Conservation (phyloP, 2,797 vertebrate species). For the Anas bernieri region DNA sequence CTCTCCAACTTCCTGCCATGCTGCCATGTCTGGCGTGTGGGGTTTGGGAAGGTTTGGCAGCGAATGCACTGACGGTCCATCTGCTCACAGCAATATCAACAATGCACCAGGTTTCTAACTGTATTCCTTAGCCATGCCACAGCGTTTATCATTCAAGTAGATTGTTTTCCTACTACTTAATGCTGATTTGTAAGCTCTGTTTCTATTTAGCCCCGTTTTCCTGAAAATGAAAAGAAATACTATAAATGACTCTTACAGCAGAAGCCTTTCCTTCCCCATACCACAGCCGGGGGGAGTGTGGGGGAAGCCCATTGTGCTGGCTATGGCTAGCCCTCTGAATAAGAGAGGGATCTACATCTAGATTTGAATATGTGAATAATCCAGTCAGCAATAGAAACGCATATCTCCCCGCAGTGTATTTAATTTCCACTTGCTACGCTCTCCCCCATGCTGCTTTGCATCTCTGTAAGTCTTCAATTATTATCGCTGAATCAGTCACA, state of each 20-base stretch:
- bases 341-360: background rate
- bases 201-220: background rate
- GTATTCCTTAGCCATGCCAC: background rate
- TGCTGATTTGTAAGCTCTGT: constrained; percentile 46
- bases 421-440: constrained; percentile 32
- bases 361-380: constrained; percentile 32
- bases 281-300: background rate
- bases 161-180: constrained; percentile 46
- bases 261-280: background rate
- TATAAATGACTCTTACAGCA: background rate
- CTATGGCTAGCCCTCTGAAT: background rate
- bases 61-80: background rate
- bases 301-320: background rate
- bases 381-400: background rate
- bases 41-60: constrained; percentile 46
- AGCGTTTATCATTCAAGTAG: constrained; percentile 13
- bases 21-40: background rate
- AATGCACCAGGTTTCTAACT: constrained; percentile 40
- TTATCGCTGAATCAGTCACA: constrained; percentile 14
- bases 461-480: constrained; percentile 16
- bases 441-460: constrained; percentile 10
- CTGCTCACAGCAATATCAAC: constrained; percentile 58
- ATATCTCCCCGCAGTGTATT: background rate
- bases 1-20: background rate
- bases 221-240: background rate